Conservation (phyloP, 2,113 vertebrate species). For the Catharus fuscescens region DNA sequence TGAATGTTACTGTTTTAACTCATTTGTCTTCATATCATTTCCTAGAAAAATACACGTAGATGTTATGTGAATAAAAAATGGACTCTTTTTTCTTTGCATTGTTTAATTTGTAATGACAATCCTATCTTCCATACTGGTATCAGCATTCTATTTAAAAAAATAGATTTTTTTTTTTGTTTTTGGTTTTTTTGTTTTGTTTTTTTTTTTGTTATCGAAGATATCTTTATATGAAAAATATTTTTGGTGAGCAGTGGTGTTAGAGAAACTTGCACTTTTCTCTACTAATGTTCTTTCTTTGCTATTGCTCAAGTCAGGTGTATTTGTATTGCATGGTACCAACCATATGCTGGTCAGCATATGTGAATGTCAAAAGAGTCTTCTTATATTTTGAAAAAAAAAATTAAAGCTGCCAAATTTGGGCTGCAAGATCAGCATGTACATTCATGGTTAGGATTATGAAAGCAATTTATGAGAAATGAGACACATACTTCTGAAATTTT, state of each 20-base stretch:
- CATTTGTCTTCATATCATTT: not conserved
- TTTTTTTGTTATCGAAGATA: not conserved
- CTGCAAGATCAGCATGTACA: not conserved
- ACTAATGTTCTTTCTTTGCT: not conserved
- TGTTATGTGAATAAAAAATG: constrained; percentile 5
- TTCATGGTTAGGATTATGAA: not conserved
- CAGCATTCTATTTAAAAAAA: not conserved
- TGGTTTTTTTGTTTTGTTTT: too few species aligned
- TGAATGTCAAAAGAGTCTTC: not conserved
- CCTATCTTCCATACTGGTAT: not conserved
- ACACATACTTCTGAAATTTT: not conserved
- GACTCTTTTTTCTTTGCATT: constrained; percentile 2
- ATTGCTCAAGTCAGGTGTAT: not conserved
- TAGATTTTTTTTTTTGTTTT: accelerated
- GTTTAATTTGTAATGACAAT: not conserved
- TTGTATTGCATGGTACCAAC: not conserved
- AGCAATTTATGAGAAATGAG: not conserved
- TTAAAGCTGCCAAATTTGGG: not conserved
- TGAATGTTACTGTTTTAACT: not conserved
- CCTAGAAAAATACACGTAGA: constrained; percentile 9
- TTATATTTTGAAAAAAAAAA: not conserved
- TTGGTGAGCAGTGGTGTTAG: not conserved
- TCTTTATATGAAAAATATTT: not conserved
- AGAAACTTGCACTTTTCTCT: not conserved
- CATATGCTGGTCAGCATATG: not conserved